Conservation (phyloP, 2,888 invertebrate genomes). For the Drosophila kanekoi region DNA sequence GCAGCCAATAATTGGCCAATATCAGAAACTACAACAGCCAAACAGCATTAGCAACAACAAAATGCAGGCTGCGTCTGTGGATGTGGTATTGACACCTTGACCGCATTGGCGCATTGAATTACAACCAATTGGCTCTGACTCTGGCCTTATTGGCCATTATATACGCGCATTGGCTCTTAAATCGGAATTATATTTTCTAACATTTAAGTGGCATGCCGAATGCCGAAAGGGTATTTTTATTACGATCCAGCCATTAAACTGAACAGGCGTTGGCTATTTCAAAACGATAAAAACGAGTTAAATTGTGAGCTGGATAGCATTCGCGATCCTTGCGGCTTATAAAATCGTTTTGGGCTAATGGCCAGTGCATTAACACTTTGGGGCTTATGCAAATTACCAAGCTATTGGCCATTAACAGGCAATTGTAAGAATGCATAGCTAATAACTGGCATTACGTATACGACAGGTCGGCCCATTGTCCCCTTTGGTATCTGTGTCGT, state of each 20-base stretch:
- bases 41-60: conserved; percentile 13
- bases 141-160: conserved; percentile 72
- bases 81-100: conserved; percentile 69
- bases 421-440: conserved; percentile 42
- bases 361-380: conserved; percentile 49
- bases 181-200: conserved; percentile 54
- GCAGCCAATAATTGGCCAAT: conserved; percentile 59
- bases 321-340: conserved; percentile 41
- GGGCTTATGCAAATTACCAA: conserved; percentile 26
- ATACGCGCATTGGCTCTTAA: conserved; percentile 49
- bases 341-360: conserved; percentile 50
- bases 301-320: neutral
- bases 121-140: conserved; percentile 43
- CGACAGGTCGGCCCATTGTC: conserved; percentile 39
- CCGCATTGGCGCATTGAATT: conserved; percentile 68
- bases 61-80: conserved; percentile 9
- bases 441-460: conserved; percentile 73
- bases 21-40: conserved; percentile 46
- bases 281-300: conserved; percentile 7
- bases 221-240: conserved; percentile 55
- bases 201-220: conserved; percentile 55
- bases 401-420: conserved; percentile 49
- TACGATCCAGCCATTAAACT: conserved; percentile 18
- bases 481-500: conserved; percentile 40
- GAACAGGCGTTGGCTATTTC: conserved; percentile 16